Conservation (phyloP, 2,888 invertebrate genomes). For the Tuta absoluta region DNA sequence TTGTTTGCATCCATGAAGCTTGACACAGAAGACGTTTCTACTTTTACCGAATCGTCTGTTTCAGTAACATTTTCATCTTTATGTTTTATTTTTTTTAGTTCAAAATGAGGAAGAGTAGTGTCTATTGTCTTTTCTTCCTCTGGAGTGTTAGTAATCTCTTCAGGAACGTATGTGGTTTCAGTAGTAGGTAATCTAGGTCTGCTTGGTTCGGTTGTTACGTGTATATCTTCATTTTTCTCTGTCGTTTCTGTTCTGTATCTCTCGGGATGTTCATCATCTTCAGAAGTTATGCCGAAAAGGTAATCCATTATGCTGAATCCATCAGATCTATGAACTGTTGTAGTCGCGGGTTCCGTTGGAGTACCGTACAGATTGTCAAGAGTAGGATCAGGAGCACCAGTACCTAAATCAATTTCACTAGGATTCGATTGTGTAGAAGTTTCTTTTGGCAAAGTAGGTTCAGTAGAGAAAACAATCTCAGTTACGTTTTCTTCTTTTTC, state of each 20-base stretch:
- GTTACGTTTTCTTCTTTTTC: constrained; percentile 37
- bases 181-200: constrained; percentile 59
- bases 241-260: constrained; percentile 36
- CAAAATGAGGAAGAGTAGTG: constrained; percentile 37
- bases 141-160: constrained; percentile 63
- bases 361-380: constrained; percentile 57
- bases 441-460: constrained; percentile 32
- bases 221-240: constrained; percentile 37
- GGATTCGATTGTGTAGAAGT: constrained; percentile 43
- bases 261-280: constrained; percentile 43
- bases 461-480: constrained; percentile 37
- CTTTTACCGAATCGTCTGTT: constrained; percentile 41
- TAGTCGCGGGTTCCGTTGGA: constrained; percentile 55
- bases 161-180: constrained; percentile 66
- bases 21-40: constrained; percentile 62
- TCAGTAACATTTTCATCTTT: constrained; percentile 36
- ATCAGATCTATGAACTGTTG: constrained; percentile 53
- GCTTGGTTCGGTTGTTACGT: constrained; percentile 49
- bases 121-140: constrained; percentile 40
- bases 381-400: constrained; percentile 65
- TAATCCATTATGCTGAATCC: constrained; percentile 71
- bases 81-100: constrained; percentile 37
- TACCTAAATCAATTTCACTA: constrained; percentile 71
- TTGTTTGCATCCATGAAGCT: constrained; percentile 77
- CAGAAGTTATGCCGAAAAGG: constrained; percentile 64